Evolutionary conservation across 2,113 vertebrate genomes (phyloP).

Genomic region (Agapornis roseicollis): DNA sequence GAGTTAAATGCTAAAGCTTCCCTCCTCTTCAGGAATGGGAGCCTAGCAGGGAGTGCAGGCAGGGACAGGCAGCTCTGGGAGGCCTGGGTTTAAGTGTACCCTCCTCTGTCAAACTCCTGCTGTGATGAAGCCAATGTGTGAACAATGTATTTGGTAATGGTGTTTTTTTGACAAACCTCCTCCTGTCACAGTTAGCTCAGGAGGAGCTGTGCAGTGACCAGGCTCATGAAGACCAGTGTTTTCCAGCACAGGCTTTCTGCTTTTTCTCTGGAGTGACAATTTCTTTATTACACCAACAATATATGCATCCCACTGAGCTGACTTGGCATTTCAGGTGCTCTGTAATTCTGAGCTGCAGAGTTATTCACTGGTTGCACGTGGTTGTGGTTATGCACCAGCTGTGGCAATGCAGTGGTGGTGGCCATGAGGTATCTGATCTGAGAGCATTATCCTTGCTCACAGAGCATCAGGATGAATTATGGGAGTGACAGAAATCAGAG

Average conservation of each 20-base stretch:
- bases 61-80: not conserved
- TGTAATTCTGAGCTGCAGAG: not conserved
- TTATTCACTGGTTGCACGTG: not conserved
- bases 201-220: not conserved
- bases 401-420: not conserved
- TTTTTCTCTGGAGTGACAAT: not conserved
- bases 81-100: not conserved
- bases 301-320: not conserved
- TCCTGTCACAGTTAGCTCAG: not conserved
- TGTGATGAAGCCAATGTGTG: not conserved
- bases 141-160: not conserved
- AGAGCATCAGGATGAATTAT: not conserved
- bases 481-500: not conserved
- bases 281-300: not conserved
- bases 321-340: not conserved
- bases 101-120: not conserved
- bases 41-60: not conserved
- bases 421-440: not conserved
- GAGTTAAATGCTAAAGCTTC: not conserved
- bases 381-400: not conserved
- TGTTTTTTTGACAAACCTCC: not conserved
- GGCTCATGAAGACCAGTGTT: not conserved
- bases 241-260: not conserved
- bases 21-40: not conserved
- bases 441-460: not conserved